A percentile compares a stretch with the other conserved stretches of the same genome.
Evolutionary conservation across 2,888 invertebrate genomes (phyloP).

Genomic region (Leucophenga montana): DNA sequence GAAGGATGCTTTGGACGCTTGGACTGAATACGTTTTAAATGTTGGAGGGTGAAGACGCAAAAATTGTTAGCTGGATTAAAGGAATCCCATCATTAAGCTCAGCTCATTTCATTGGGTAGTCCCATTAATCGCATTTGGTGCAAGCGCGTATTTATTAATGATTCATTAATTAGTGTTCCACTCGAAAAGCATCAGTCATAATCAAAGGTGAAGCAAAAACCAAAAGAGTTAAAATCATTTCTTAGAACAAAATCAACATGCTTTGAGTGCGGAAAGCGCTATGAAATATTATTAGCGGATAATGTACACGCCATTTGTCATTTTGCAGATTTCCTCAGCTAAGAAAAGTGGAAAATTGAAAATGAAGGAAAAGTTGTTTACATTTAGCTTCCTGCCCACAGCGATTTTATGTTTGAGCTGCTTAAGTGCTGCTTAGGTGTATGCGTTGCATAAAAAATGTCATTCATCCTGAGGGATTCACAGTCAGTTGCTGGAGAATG

Average conservation of each 20-base stretch:
- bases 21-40: too few relatives aligned
- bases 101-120: constrained; percentile 5
- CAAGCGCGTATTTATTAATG: constrained; percentile 8
- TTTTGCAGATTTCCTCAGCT: not conserved
- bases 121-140: constrained; percentile 11
- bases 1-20: not conserved
- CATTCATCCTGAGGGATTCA: not conserved
- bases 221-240: not conserved
- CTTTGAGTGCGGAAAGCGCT: not conserved
- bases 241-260: not conserved
- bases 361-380: not conserved
- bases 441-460: not conserved
- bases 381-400: not conserved
- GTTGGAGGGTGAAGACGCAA: too few relatives aligned
- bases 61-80: too few relatives aligned
- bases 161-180: not conserved
- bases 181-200: not conserved
- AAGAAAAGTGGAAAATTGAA: constrained; percentile 4
- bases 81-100: not conserved
- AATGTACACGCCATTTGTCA: not conserved
- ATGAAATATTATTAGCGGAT: constrained; percentile 1
- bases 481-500: too few relatives aligned
- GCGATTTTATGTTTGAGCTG: not conserved
- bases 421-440: not conserved
- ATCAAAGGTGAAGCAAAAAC: not conserved